Evolutionary conservation across 2,113 vertebrate species (phyloP).

Genomic region (Actenoides hombroni): DNA sequence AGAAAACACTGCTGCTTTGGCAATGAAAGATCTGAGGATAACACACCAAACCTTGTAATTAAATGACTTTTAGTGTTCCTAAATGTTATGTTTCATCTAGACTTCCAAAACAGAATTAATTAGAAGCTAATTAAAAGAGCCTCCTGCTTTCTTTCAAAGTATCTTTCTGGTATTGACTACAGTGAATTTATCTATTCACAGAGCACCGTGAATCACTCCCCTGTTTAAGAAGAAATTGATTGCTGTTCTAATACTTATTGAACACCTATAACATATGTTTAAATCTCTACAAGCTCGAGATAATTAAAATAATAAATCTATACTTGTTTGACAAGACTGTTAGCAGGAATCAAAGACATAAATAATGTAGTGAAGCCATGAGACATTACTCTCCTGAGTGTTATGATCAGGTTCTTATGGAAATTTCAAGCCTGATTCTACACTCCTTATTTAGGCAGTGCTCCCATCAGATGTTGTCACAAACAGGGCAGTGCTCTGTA

Average conservation of each 20-base stretch:
- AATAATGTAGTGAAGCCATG: slow-evolving; percentile 27
- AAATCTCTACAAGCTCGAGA: slow-evolving; percentile 69
- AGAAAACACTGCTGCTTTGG: neutral
- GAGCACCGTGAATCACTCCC: slow-evolving; percentile 60
- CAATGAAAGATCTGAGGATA: slow-evolving; percentile 20
- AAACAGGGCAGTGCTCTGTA: neutral
- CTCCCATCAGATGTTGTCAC: neutral
- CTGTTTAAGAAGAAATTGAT: slow-evolving; percentile 70
- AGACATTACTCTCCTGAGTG: neutral
- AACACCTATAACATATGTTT: slow-evolving; percentile 75
- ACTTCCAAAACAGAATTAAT: slow-evolving; percentile 56
- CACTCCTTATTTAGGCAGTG: neutral
- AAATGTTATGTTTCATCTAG: slow-evolving; percentile 54
- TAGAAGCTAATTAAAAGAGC: slow-evolving; percentile 58
- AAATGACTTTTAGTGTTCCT: slow-evolving; percentile 42
- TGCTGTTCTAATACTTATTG: slow-evolving; percentile 75
- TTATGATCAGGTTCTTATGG: neutral
- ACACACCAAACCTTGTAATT: slow-evolving; percentile 45
- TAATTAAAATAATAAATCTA: slow-evolving; percentile 79
- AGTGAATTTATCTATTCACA: slow-evolving; percentile 46
- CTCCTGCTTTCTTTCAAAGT: slow-evolving; percentile 42
- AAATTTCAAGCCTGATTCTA: neutral
- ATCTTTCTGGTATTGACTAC: slow-evolving; percentile 10
- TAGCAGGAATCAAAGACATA: slow-evolving; percentile 58
- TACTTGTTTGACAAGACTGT: slow-evolving; percentile 57